phyloP scores from a whole-genome alignment of 2,113 vertebrate species.

The Sylvia atricapilla region DNA sequence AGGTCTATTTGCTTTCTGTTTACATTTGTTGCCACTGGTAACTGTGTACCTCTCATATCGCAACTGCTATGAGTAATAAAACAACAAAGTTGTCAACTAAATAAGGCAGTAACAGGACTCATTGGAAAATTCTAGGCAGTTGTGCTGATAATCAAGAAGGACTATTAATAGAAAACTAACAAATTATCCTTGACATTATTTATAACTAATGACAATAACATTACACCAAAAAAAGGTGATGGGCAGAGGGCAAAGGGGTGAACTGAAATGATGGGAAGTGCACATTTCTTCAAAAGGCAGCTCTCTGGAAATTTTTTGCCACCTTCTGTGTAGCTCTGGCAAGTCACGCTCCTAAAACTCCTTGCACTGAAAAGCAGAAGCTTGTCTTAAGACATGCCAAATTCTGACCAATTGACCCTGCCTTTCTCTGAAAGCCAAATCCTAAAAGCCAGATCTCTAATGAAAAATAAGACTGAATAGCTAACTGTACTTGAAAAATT shows the following conservation, averaged over 20 bases:
- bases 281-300: not conserved
- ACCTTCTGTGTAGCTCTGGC: not conserved
- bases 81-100: not conserved
- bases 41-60: not conserved
- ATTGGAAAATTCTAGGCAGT: not conserved
- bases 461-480: not conserved
- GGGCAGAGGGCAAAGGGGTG: not conserved
- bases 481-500: not conserved
- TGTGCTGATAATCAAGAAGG: not conserved
- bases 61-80: not conserved
- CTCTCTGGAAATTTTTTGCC: not conserved
- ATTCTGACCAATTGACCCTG: not conserved
- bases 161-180: not conserved
- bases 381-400: not conserved
- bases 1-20: constrained; percentile 8
- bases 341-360: not conserved
- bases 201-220: not conserved
- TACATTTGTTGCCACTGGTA: not conserved
- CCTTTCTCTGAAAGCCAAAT: not conserved
- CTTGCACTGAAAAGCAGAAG: not conserved
- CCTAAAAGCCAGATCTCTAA: not conserved
- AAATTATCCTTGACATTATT: fast-evolving
- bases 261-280: not conserved
- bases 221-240: not conserved
- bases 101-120: not conserved